Conservation (phyloP, 1,140 invertebrate genomes). For the Oreohelix idahoensis region DNA sequence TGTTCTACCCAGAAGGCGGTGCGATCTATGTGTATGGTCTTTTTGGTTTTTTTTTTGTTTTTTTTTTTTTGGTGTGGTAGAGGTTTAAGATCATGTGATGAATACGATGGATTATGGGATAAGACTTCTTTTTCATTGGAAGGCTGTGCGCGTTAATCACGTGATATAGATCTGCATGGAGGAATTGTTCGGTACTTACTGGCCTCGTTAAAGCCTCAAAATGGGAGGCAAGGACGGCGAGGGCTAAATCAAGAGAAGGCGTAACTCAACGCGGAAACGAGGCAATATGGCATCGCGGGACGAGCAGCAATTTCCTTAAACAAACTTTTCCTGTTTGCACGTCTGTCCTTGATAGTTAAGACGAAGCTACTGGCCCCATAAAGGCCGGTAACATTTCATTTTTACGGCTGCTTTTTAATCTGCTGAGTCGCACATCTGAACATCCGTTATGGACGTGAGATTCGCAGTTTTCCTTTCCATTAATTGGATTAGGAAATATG, state of each 20-base stretch:
- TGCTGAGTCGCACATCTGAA: conserved; percentile 32
- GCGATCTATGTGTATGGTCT: too few relatives aligned
- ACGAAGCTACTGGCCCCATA: conserved; percentile 19
- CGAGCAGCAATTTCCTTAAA: conserved; percentile 26
- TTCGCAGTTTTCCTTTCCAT: conserved; percentile 25
- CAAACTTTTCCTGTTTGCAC: conserved; percentile 42
- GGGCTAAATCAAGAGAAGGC: neutral
- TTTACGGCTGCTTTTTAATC: conserved; percentile 38
- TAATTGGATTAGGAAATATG: conserved; percentile 45
- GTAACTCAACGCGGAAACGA: conserved; percentile 37
- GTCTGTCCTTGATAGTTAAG: conserved; percentile 34
- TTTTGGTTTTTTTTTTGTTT: too few relatives aligned
- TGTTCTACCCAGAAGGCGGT: too few relatives aligned
- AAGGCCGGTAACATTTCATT: conserved; percentile 28
- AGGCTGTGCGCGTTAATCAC: neutral
- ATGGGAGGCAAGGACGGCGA: neutral
- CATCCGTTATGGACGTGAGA: conserved; percentile 25
- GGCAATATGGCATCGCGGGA: conserved; percentile 32
- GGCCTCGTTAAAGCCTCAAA: neutral
- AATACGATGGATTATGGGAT: neutral
- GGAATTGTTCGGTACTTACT: conserved; percentile 22
- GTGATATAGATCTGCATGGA: neutral
- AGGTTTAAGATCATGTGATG: conserved; percentile 6
- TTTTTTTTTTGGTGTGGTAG: neutral
- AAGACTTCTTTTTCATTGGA: neutral